phyloP scores from a whole-genome alignment of 2,888 invertebrate genomes.

The Mesoligia furuncula region DNA sequence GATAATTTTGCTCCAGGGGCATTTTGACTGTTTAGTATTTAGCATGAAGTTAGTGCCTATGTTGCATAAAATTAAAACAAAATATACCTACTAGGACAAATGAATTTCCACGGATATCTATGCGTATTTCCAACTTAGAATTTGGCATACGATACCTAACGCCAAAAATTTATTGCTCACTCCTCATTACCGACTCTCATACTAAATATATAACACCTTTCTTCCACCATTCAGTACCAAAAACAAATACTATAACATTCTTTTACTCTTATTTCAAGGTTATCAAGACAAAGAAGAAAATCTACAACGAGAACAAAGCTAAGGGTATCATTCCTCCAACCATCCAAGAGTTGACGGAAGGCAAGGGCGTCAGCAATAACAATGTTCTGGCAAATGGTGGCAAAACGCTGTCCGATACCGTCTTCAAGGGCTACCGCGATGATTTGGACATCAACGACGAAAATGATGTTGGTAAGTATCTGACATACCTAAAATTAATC shows the following conservation, averaged over 20 bases:
- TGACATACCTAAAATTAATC: neutral
- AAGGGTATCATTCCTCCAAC: constrained; percentile 85
- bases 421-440: constrained; percentile 92
- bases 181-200: neutral
- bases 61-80: constrained; percentile 13
- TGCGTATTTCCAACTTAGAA: neutral
- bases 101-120: too few relatives aligned
- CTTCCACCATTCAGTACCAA: neutral
- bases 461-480: constrained; percentile 92
- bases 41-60: neutral
- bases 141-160: neutral
- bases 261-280: constrained; percentile 76
- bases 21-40: neutral
- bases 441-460: constrained; percentile 95
- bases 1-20: neutral
- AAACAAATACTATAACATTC: neutral
- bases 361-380: constrained; percentile 78
- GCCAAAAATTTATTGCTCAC: neutral
- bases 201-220: neutral
- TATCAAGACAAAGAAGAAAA: constrained; percentile 91
- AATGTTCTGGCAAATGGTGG: constrained; percentile 77
- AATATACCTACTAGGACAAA: neutral
- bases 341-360: constrained; percentile 78
- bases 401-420: constrained; percentile 85
- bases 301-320: constrained; percentile 87